Evolutionary conservation across 2,888 invertebrate species (phyloP).

Genomic region (Microdon myrmicae): DNA sequence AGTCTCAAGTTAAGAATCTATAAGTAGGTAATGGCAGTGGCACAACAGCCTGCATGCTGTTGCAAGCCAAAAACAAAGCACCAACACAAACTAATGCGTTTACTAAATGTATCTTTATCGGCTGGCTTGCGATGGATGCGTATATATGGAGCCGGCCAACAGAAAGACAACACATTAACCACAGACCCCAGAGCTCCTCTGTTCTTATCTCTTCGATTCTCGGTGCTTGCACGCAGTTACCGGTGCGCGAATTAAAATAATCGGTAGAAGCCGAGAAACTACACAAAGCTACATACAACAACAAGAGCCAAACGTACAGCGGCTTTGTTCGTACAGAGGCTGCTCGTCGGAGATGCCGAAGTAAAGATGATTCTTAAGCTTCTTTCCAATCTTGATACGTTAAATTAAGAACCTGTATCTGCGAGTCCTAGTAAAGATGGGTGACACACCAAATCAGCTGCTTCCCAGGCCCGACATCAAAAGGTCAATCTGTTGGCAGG

Average conservation of each 20-base stretch:
- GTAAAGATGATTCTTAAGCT: conserved; percentile 39
- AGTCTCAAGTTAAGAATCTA: conserved; percentile 41
- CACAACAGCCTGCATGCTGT: conserved; percentile 36
- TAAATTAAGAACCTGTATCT: conserved; percentile 45
- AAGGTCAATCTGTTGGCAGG: conserved; percentile 39
- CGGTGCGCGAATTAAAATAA: conserved; percentile 47
- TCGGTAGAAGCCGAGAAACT: conserved; percentile 34
- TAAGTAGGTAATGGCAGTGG: conserved; percentile 50
- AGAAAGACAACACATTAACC: conserved; percentile 37
- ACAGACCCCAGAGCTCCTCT: conserved; percentile 29
- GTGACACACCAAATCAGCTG: conserved; percentile 27
- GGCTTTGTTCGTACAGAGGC: too few relatives aligned
- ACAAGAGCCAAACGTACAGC: conserved; percentile 1
- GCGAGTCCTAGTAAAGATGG: conserved; percentile 15
- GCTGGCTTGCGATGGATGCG: conserved; percentile 14
- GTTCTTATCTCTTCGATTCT: conserved; percentile 37
- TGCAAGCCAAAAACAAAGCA: conserved; percentile 33
- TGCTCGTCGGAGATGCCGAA: too few relatives aligned
- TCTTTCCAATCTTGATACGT: conserved; percentile 43
- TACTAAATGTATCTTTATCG: conserved; percentile 6
- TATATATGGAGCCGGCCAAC: conserved; percentile 28
- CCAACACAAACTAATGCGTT: conserved; percentile 15
- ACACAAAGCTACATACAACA: not conserved
- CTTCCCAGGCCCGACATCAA: conserved; percentile 12
- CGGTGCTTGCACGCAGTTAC: conserved; percentile 47